phyloP scores from a whole-genome alignment of 2,113 vertebrate genomes.

The Oxyruncus cristatus region DNA sequence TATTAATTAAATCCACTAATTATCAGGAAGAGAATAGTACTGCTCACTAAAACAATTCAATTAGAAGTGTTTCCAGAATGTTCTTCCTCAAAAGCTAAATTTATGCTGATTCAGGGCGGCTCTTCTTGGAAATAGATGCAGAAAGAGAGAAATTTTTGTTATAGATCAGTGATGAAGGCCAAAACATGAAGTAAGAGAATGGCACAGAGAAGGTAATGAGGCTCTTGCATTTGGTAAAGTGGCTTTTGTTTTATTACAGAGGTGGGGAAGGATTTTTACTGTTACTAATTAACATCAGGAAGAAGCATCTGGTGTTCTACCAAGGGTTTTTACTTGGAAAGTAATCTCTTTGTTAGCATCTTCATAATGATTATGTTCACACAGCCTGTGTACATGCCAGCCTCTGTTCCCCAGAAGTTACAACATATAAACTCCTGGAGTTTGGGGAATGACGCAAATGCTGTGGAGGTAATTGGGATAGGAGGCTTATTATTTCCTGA shows the following conservation, averaged over 20 bases:
- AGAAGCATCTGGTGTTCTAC: not conserved
- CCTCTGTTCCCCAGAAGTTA: not conserved
- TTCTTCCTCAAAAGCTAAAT: not conserved
- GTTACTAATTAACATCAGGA: not conserved
- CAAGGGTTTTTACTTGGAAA: not conserved
- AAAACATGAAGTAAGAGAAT: not conserved
- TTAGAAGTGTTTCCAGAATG: not conserved
- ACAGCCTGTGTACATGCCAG: not conserved
- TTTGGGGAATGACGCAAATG: not conserved
- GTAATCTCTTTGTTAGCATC: not conserved
- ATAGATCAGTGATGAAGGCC: not conserved
- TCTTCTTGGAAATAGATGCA: not conserved
- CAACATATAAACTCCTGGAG: rapidly evolving
- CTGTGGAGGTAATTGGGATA: not conserved
- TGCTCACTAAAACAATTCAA: not conserved
- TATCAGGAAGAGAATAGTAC: not conserved
- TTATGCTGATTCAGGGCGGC: not conserved
- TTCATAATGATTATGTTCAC: not conserved
- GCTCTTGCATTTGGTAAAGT: not conserved
- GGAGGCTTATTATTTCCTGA: not conserved
- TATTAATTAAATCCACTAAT: not conserved
- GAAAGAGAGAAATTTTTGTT: not conserved
- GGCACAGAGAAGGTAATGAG: not conserved
- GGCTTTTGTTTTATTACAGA: not conserved
- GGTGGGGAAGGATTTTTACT: not conserved